These are phyloP conservation scores for Neodiprion fabricii DNA, from an alignment of 1,140 invertebrate genomes.

Conservation along the genomic window DNA sequence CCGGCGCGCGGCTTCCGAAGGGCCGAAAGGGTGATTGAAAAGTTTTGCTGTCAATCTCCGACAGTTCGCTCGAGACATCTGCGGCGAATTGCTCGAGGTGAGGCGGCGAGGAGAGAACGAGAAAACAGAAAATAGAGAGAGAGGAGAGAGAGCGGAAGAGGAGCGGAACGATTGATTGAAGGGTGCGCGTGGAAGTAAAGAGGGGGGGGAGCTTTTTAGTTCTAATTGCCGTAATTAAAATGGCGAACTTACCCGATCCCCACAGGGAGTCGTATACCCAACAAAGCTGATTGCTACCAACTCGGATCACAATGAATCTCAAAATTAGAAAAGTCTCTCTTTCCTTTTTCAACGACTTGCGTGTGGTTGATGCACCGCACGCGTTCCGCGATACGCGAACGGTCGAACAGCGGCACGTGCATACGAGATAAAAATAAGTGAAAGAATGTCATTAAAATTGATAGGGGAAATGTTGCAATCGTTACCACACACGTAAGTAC, in stretches of 20 bases:
- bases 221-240: slow-evolving; percentile 58
- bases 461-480: too few species aligned
- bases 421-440: too few species aligned
- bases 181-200: slow-evolving; percentile 24
- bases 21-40: slow-evolving; percentile 40
- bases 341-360: neutral
- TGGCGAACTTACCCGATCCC: slow-evolving; percentile 52
- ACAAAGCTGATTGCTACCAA: neutral
- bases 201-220: slow-evolving; percentile 41
- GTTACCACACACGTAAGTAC: too few species aligned
- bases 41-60: slow-evolving; percentile 51
- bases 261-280: slow-evolving; percentile 4
- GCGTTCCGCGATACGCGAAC: too few species aligned
- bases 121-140: neutral
- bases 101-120: slow-evolving; percentile 15
- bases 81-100: slow-evolving; percentile 41
- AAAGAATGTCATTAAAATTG: too few species aligned
- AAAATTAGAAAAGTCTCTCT: neutral
- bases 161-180: neutral
- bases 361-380: too few species aligned
- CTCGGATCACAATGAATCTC: slow-evolving; percentile 1
- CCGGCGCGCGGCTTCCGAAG: neutral
- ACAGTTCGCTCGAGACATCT: slow-evolving; percentile 31
- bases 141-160: neutral
- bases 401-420: too few species aligned